phyloP scores from a whole-genome alignment of 2,113 vertebrate species.

The Sminthopsis crassicaudata region DNA sequence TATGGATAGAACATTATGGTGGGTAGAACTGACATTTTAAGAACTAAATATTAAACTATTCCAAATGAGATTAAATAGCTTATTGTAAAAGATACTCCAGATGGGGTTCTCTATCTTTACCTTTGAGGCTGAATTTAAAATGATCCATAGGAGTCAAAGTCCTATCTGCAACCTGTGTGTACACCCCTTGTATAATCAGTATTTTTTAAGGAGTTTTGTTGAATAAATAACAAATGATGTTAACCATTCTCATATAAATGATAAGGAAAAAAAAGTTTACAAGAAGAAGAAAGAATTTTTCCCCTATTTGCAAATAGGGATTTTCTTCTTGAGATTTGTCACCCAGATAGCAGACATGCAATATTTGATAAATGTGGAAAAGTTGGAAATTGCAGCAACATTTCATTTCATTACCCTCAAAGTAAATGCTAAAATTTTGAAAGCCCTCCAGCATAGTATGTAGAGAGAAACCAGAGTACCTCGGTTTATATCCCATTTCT shows the following conservation, averaged over 20 bases:
- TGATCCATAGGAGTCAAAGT: not conserved
- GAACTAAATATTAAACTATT: not conserved
- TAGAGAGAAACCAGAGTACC: not conserved
- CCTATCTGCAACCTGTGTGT: not conserved
- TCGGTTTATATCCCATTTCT: not conserved
- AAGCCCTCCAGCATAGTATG: not conserved
- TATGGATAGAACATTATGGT: not conserved
- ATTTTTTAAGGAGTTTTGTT: not conserved
- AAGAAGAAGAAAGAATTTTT: not conserved
- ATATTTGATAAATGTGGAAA: slow-evolving; percentile 13
- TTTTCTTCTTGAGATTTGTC: not conserved
- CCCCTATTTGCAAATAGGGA: not conserved
- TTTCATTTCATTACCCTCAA: slow-evolving; percentile 5
- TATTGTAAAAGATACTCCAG: not conserved
- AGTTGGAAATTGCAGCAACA: not conserved
- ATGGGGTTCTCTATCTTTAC: not conserved
- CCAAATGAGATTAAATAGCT: not conserved
- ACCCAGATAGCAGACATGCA: not conserved
- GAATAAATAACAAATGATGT: not conserved
- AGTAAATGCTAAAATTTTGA: not conserved
- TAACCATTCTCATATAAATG: slow-evolving; percentile 22
- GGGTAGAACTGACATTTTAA: not conserved
- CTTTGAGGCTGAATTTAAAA: not conserved
- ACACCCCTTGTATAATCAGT: not conserved
- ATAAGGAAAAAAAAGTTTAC: not conserved